Percentiles rank a stretch among this genome's conserved stretches.
Evolutionary conservation across 2,797 vertebrate genomes (phyloP).

Genomic region (Nannoperca obscura): DNA sequence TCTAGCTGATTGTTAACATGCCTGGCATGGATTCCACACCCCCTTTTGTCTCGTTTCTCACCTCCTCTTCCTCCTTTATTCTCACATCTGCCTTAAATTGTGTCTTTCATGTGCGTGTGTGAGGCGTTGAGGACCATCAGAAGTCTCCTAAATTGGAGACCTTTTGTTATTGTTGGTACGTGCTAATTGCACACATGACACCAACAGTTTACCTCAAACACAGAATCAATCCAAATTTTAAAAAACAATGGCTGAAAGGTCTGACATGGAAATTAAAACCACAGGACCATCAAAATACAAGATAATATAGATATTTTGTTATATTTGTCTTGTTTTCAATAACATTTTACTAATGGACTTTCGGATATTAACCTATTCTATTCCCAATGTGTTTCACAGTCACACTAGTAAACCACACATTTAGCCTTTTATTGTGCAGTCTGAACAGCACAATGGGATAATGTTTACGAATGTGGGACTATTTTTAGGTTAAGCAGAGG

Average conservation of each 20-base stretch:
- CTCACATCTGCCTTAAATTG: constrained; percentile 27
- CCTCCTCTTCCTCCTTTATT: constrained; percentile 50
- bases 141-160: constrained; percentile 13
- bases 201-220: constrained; percentile 3
- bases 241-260: not conserved
- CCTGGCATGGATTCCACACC: constrained; percentile 25
- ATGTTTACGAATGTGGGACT: constrained; percentile 20
- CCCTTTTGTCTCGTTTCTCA: constrained; percentile 48
- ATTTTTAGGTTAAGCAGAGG: constrained; percentile 29
- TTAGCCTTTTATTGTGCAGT: not conserved
- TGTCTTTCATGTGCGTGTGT: constrained; percentile 62
- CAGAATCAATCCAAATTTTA: not conserved
- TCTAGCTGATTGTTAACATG: constrained; percentile 21
- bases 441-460: not conserved
- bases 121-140: constrained; percentile 49
- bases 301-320: not conserved
- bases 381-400: not conserved
- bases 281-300: not conserved
- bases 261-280: not conserved
- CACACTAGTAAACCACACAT: not conserved
- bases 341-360: not conserved
- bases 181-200: constrained; percentile 49
- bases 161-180: constrained; percentile 46
- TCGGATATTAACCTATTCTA: not conserved
- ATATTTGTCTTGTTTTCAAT: not conserved